Base-by-base conservation (phyloP, 2,797 vertebrate species). In the Sebastes kiyomatsui region DNA sequence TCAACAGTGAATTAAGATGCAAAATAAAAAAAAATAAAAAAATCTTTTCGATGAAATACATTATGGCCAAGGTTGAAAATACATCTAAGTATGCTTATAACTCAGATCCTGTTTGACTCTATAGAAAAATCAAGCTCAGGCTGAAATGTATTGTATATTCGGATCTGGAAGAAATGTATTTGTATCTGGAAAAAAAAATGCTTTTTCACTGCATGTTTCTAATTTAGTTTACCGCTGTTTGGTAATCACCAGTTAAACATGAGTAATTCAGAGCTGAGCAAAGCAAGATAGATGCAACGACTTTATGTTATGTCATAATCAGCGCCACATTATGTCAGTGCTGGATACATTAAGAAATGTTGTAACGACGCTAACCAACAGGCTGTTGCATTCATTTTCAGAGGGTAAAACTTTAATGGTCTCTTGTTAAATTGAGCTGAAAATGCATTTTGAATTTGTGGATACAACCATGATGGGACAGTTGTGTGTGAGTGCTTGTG, bases 391-490 rank as follows among this genome's bases (percentile, higher is more conserved):
- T 72, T 75, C 22, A 67, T 73, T 78, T 62, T 62, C 65, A 42
- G 33, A 55, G 75, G 38, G 4, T 66, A 46, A 8, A 52, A 81
- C 25, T 25, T 72, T 66, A 49, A 75, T 79, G 42, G 3, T 33
- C 4, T 79, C 61, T 67, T 68, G 68, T 52, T 70, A 73, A 80
- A 82, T 67, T 62, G 54, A 82, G 74, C 61, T 73, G 52, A 62
- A 83, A 73, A 82, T 82, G 4, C 38, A 60, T 66, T 80, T 46
- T 62, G 1, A 38, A 64, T 71, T 14, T 69, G 42, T 58, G 16
- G n/a, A 25, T 38, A 62, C 7, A 66, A 54, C 56, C 54, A 38
- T 4, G 16, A 28, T 42, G 8, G 22, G n/a, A 35, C 6, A 35
- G 22, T 3, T 38, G 8, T 61, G 13, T 33, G 38, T 75, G 30